These are phyloP conservation scores for Phaenicophaeus curvirostris DNA, from an alignment of 2,797 vertebrate genomes.

Conservation along the genomic window DNA sequence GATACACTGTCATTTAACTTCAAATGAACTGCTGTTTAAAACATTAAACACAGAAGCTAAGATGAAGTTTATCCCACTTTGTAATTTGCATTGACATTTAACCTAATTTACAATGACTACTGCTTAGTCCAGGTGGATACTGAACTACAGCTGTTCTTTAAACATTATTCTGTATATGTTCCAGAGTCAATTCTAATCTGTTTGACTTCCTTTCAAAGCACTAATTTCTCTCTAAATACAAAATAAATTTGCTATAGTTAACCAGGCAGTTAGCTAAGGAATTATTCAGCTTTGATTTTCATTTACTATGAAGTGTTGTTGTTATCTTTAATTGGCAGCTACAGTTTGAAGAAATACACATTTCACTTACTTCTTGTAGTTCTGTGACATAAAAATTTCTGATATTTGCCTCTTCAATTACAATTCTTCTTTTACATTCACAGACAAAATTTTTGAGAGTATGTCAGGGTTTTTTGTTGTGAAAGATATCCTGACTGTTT, in stretches of 20 bases:
- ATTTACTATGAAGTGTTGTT: background rate
- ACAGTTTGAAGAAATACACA: background rate
- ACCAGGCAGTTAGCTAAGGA: background rate
- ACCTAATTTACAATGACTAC: background rate
- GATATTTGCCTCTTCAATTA: background rate
- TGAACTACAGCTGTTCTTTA: background rate
- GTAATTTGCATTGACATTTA: background rate
- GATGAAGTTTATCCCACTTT: background rate
- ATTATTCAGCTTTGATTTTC: background rate
- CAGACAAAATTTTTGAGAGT: background rate
- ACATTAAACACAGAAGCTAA: background rate
- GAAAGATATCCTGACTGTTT: slow-evolving; percentile 1
- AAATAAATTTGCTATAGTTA: background rate
- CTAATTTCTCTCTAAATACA: background rate
- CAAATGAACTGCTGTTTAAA: background rate
- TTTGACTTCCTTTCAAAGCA: background rate
- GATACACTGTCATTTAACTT: background rate
- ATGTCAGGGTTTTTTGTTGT: background rate
- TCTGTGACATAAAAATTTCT: background rate
- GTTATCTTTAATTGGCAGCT: background rate
- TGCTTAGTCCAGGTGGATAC: background rate
- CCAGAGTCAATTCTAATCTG: background rate
- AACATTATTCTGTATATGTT: background rate
- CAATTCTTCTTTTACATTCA: background rate
- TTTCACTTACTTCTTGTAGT: background rate